A percentile compares a stretch with the other conserved stretches of the same genome.
phyloP scores from a whole-genome alignment of 2,888 invertebrate genomes.

The Brachyopa scutellaris region DNA sequence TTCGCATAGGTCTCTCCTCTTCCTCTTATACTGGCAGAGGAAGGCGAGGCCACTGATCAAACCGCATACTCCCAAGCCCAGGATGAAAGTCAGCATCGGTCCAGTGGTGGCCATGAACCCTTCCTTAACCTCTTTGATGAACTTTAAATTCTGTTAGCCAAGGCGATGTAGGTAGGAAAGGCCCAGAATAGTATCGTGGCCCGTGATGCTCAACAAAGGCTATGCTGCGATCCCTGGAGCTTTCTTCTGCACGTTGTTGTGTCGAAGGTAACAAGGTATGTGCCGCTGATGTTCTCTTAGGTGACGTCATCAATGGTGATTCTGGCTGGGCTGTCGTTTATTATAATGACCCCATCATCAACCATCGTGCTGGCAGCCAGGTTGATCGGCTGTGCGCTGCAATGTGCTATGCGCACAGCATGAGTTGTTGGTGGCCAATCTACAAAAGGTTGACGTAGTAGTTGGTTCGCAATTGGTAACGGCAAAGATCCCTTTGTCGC shows the following conservation, averaged over 20 bases:
- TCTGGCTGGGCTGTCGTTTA: neutral
- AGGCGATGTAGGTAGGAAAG: too few relatives aligned
- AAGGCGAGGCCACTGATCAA: too few relatives aligned
- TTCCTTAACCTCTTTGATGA: too few relatives aligned
- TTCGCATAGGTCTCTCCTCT: too few relatives aligned
- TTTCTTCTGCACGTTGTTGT: neutral
- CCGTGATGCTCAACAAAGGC: slow-evolving; percentile 32
- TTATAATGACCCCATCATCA: neutral
- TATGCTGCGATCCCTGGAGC: slow-evolving; percentile 6
- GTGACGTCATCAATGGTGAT: neutral
- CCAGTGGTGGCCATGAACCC: too few relatives aligned
- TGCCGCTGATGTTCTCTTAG: neutral
- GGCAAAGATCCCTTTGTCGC: slow-evolving; percentile 2
- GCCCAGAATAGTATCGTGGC: slow-evolving; percentile 35
- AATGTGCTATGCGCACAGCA: neutral
- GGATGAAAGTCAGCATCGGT: too few relatives aligned
- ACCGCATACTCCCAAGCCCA: too few relatives aligned
- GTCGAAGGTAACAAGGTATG: neutral
- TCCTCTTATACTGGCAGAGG: too few relatives aligned
- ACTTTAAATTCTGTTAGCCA: too few relatives aligned
- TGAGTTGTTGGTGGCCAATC: slow-evolving; percentile 5
- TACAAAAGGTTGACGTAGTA: slow-evolving; percentile 36
- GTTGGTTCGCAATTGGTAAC: slow-evolving; percentile 4
- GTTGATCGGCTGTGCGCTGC: neutral
- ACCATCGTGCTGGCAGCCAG: neutral